These are phyloP conservation scores for Rhabdophis nuchalis DNA, from an alignment of 2,797 vertebrate species.

Conservation along the genomic window DNA sequence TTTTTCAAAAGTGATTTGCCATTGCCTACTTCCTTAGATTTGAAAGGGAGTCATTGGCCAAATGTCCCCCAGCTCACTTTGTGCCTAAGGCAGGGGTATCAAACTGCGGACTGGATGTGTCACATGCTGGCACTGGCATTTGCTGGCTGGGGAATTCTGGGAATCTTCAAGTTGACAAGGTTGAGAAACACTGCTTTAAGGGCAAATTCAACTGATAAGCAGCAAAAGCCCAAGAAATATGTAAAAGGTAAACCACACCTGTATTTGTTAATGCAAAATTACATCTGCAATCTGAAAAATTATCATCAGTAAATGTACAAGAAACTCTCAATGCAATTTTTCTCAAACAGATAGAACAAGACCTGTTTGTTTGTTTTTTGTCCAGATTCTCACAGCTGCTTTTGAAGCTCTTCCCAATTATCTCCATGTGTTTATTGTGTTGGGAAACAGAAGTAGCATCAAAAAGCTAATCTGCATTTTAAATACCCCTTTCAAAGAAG, in stretches of 20 bases:
- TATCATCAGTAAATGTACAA: not conserved
- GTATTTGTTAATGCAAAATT: not conserved
- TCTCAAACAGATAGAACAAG: not conserved
- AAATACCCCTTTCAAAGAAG: not conserved
- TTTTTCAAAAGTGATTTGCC: not conserved
- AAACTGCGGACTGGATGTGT: no score
- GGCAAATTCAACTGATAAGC: not conserved
- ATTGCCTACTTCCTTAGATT: not conserved
- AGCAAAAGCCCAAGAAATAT: not conserved
- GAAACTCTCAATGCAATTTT: not conserved
- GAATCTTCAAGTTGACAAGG: no score
- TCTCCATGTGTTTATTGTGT: not conserved
- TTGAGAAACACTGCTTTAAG: no score
- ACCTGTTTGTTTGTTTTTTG: not conserved
- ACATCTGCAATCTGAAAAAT: not conserved
- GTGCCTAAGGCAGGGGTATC: not conserved
- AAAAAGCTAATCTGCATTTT: not conserved
- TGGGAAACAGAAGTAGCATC: not conserved
- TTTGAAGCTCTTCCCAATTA: not conserved
- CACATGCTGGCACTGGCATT: no score
- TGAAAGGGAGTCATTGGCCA: not conserved
- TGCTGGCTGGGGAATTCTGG: no score
- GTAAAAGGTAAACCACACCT: not conserved
- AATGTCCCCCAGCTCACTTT: not conserved
- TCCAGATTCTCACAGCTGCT: not conserved